These are phyloP conservation scores for Raja brachyura DNA, from an alignment of 2,113 vertebrate genomes.

Conservation along the genomic window DNA sequence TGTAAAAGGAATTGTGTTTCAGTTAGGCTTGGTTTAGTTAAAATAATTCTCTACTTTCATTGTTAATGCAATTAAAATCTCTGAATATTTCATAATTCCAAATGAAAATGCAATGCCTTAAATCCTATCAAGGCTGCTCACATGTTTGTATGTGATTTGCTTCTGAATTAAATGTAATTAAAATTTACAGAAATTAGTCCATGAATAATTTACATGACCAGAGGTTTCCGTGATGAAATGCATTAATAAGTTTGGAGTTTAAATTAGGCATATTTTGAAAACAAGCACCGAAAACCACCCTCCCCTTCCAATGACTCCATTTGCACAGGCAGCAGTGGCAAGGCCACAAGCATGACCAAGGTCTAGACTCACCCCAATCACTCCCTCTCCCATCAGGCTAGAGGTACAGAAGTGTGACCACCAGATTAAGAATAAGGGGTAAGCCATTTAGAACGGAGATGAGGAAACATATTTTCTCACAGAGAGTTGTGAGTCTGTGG, in stretches of 20 bases:
- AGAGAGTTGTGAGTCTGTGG: too few relatives aligned
- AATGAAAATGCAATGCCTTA: neutral
- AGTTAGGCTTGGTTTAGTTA: neutral
- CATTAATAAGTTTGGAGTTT: neutral
- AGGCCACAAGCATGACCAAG: too few relatives aligned
- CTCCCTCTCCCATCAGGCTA: too few relatives aligned
- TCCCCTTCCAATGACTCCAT: too few relatives aligned
- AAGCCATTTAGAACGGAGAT: too few relatives aligned
- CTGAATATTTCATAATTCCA: neutral
- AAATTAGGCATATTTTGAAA: neutral
- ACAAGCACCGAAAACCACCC: neutral
- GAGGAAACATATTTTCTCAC: too few relatives aligned
- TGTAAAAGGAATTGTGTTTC: too few relatives aligned
- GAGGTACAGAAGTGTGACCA: too few relatives aligned
- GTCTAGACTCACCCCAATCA: too few relatives aligned
- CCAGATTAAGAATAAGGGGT: too few relatives aligned
- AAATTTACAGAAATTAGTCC: neutral
- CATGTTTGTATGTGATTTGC: neutral
- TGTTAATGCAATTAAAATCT: neutral
- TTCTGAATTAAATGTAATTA: neutral
- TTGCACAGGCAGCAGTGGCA: too few relatives aligned
- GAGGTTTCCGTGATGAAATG: neutral
- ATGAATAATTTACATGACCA: neutral
- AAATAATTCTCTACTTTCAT: neutral
- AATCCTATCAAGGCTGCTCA: neutral